Evolutionary conservation across 1,140 invertebrate species (phyloP), one percentile per base, ranked within the genome.

Genomic region (Mya arenaria): DNA sequence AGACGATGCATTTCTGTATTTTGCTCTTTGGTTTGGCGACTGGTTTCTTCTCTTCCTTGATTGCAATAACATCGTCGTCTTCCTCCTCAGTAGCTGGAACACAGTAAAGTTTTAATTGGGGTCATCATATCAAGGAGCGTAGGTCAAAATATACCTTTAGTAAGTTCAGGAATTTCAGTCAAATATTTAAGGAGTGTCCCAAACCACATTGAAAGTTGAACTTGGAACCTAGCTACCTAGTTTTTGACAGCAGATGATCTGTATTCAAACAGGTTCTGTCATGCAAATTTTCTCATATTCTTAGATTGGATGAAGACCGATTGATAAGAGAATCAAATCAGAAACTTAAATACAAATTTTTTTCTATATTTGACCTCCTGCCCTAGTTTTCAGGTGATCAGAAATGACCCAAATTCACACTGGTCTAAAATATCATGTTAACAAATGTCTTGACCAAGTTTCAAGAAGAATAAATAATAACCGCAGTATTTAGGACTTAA

Each of bases 1-100:
- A 92, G 4, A 92, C 91, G 79, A 92, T 90, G 66, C 91, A 92
- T 1, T 82, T 87, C 72, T 92, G 91, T 30, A 80, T 69, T 65
- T 88, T 89, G 30, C 62, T 83, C 17, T 41, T 58, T 55, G 74
- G 77, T 30, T 79, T 68, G 23, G 36, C 15, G 36, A 63, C 44
- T 3, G 77, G 44, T 17, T 78, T 48, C 44, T 80, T 82, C 28
- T 73, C 69, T 68, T 82, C 60, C 44, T 68, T 78, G 6, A 73
- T 28, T 36, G 82, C 73, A 62, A 78, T 75, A 52, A 82, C 66
- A 56, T 72, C 58, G 74, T 83, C 56, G 56, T 72, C 62, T 55
- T 72, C 74, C 4, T 48, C 68, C 30, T 52, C 60, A 48, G 55
- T 19, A 17, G 55, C 28, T 41, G 32, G 6, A 15, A 44, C 25